Conservation (phyloP, 2,888 invertebrate genomes). For the Vannuccia rotundouncinata region DNA sequence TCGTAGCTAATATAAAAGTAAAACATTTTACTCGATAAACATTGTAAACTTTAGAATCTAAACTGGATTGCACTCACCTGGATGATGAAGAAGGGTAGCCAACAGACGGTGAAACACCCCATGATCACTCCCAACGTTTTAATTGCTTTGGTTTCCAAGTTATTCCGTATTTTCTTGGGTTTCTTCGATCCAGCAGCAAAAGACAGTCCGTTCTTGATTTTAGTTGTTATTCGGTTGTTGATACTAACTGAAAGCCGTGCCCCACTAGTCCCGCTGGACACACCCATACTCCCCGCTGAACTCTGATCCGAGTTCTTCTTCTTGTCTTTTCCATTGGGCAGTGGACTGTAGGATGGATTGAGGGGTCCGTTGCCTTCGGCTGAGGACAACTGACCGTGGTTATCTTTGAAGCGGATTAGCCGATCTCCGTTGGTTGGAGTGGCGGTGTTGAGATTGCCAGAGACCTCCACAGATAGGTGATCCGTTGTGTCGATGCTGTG, state of each 20-base stretch:
- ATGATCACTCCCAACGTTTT: conserved; percentile 39
- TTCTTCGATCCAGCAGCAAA: background rate
- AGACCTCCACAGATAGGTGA: background rate
- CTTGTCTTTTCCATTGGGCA: background rate
- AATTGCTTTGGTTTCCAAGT: conserved; percentile 39
- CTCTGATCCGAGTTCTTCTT: conserved; percentile 3
- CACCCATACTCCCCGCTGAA: background rate
- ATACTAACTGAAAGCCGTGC: background rate
- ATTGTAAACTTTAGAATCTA: no score
- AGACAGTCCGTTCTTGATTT: background rate
- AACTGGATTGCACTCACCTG: conserved; percentile 39
- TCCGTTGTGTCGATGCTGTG: background rate
- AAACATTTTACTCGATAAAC: no score
- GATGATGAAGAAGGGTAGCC: conserved; percentile 40
- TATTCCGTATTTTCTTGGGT: conserved; percentile 10
- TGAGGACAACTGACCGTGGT: background rate
- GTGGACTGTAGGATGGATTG: background rate
- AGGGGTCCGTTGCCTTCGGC: background rate
- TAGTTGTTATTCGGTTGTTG: background rate
- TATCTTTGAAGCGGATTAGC: background rate
- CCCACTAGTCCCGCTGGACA: background rate
- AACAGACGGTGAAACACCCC: conserved; percentile 38
- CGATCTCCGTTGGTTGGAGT: background rate
- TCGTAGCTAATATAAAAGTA: no score
- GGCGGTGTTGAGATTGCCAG: background rate